Conservation (phyloP, 1,140 invertebrate genomes). For the Oncopodura yosiiana region DNA sequence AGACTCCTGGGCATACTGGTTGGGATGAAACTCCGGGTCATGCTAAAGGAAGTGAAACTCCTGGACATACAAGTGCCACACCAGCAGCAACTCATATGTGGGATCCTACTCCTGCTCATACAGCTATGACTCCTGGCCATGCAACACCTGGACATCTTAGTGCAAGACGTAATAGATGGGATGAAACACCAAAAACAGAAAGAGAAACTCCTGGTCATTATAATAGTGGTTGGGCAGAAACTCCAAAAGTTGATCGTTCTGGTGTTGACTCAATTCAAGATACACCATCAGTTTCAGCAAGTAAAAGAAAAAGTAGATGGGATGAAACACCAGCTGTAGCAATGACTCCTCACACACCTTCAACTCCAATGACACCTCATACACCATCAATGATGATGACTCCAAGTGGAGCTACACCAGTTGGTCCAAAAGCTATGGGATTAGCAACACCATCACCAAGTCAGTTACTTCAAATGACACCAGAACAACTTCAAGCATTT, state of each 20-base stretch:
- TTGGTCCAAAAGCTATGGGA: conserved; percentile 92
- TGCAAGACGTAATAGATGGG: conserved; percentile 89
- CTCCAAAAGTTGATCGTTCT: conserved; percentile 78
- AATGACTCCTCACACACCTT: conserved; percentile 53
- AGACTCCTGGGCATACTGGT: conserved; percentile 68
- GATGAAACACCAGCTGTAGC: conserved; percentile 86
- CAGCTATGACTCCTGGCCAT: conserved; percentile 68
- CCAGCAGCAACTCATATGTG: conserved; percentile 80
- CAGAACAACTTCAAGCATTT: conserved; percentile 95
- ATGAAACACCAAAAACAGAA: conserved; percentile 97
- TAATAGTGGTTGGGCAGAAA: conserved; percentile 94
- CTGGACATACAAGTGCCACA: conserved; percentile 83
- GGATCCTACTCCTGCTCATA: conserved; percentile 87
- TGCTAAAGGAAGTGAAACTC: conserved; percentile 61
- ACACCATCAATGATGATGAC: conserved; percentile 54
- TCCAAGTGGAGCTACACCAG: conserved; percentile 74
- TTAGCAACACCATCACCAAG: conserved; percentile 94
- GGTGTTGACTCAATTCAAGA: conserved; percentile 72
- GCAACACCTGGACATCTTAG: conserved; percentile 74
- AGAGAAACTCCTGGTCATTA: conserved; percentile 90
- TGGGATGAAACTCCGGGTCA: conserved; percentile 99
- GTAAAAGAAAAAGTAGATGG: conserved; percentile 84
- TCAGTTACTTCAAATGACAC: conserved; percentile 94
- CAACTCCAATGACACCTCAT: conserved; percentile 48
- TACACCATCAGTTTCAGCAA: conserved; percentile 82